These are phyloP conservation scores for Ceyx cyanopectus DNA, from an alignment of 2,113 vertebrate species.

Conservation along the genomic window DNA sequence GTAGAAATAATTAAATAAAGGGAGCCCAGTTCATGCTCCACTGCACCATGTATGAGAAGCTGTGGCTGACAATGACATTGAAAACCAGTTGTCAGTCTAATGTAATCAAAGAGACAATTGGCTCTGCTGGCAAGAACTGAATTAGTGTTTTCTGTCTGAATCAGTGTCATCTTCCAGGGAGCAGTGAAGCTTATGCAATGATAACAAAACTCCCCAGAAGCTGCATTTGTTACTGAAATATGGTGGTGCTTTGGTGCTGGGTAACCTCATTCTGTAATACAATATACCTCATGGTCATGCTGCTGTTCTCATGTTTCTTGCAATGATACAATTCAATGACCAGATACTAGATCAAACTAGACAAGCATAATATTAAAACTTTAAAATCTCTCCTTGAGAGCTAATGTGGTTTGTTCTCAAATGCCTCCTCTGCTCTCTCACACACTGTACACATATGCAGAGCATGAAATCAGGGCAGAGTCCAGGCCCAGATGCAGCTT, in stretches of 20 bases:
- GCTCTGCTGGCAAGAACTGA: slow-evolving; percentile 77
- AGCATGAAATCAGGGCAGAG: background rate
- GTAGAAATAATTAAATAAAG: slow-evolving; percentile 71
- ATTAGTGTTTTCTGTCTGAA: slow-evolving; percentile 75
- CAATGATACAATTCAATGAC: slow-evolving; percentile 62
- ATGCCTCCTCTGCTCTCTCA: background rate
- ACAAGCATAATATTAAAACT: slow-evolving; percentile 64
- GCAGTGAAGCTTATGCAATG: slow-evolving; percentile 71
- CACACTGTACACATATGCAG: background rate
- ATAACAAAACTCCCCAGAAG: slow-evolving; percentile 74
- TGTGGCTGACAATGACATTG: slow-evolving; percentile 72
- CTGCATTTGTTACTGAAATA: slow-evolving; percentile 73
- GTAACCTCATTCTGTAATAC: slow-evolving; percentile 73
- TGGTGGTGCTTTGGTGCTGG: slow-evolving; percentile 69
- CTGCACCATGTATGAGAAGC: background rate
- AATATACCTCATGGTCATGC: slow-evolving; percentile 71
- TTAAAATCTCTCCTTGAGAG: slow-evolving; percentile 7
- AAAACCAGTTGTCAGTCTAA: slow-evolving; percentile 77
- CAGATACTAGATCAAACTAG: slow-evolving; percentile 63
- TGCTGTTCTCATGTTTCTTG: slow-evolving; percentile 58
- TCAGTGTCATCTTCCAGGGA: slow-evolving; percentile 71
- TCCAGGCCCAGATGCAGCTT: background rate
- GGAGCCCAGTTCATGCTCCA: slow-evolving; percentile 56
- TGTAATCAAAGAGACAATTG: slow-evolving; percentile 75
- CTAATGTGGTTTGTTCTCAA: background rate